Base-by-base conservation (phyloP, 2,797 vertebrate genomes). In the Remorina albescens region DNA sequence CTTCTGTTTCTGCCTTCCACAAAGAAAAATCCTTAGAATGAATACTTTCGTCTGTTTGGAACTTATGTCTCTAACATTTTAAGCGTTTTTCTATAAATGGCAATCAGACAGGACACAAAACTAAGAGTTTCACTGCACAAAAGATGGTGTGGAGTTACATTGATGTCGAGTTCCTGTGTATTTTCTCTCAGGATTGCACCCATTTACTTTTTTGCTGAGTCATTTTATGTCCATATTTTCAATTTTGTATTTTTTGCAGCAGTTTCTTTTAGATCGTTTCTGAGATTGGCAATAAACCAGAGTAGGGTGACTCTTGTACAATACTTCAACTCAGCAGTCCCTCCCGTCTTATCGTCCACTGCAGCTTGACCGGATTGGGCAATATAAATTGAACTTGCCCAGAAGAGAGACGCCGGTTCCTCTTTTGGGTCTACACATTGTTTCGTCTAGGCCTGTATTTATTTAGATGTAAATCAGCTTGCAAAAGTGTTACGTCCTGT, bases 391-490 rank as follows among this genome's bases (percentile, higher is more conserved):
- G 93, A 94, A 84, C 73, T 71, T 86, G 90, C 90, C 83, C 88
- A 83, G 80, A 84, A 80, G 91, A 95, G 95, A 95, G 93, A 94
- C 88, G 93, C 91, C 86, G 87, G 91, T 95, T 92, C 91, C 91
- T 94, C 95, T 95, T 94, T 94, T 92, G 94, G 84, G 88, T 83
- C 81, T 84, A 78, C 92, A 94, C 94, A 97, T 97, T 98, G 96
- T 98, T 97, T 95, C 87, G 95, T 94, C 94, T 95, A 87, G 88
- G 80, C 56, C 88, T 68, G 91, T 96, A 95, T 97, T 97, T 97
- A 96, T 96, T 96, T 96, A 95, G 96, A 96, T 96, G 95, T 96
- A 96, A 96, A 96, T 96, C 95, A 95, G 95, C 93, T 93, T 83
- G 92, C 94, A 94, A 94, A 96, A 96, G 95, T 96, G 95, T 95